Conservation (phyloP, 2,888 invertebrate species). For the Cataglyphis livida region DNA sequence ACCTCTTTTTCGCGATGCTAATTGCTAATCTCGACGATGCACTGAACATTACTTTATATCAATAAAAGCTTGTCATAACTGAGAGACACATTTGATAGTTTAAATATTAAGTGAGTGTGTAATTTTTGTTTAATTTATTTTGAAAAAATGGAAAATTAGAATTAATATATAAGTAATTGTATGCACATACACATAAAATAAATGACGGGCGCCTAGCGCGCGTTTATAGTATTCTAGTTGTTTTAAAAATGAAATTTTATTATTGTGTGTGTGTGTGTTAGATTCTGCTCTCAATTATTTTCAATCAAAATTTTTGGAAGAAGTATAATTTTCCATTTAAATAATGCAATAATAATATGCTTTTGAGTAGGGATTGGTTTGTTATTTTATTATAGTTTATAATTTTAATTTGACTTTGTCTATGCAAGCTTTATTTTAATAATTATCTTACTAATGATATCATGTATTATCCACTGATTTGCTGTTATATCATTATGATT, state of each 20-base stretch:
- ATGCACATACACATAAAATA: too few species aligned
- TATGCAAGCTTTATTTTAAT: conserved; percentile 21
- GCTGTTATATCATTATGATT: neutral
- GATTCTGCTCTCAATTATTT: neutral
- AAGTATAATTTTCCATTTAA: conserved; percentile 14
- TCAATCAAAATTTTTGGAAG: neutral
- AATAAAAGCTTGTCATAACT: too few species aligned
- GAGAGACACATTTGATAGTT: too few species aligned
- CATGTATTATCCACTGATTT: neutral
- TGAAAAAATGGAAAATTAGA: too few species aligned
- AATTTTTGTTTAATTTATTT: too few species aligned
- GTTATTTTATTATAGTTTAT: neutral
- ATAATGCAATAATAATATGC: conserved; percentile 6
- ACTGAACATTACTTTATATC: too few species aligned
- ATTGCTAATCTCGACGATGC: too few species aligned
- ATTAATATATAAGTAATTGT: too few species aligned
- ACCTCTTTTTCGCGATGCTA: too few species aligned
- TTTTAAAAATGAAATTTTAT: neutral
- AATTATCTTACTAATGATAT: conserved; percentile 13
- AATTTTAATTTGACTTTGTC: neutral
- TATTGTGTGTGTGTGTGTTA: neutral
- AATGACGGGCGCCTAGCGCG: too few species aligned
- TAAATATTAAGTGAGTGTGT: too few species aligned
- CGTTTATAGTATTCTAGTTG: too few species aligned
- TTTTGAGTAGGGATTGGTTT: neutral